phyloP scores from a whole-genome alignment of 2,797 vertebrate genomes.

The Crax fasciolata region DNA sequence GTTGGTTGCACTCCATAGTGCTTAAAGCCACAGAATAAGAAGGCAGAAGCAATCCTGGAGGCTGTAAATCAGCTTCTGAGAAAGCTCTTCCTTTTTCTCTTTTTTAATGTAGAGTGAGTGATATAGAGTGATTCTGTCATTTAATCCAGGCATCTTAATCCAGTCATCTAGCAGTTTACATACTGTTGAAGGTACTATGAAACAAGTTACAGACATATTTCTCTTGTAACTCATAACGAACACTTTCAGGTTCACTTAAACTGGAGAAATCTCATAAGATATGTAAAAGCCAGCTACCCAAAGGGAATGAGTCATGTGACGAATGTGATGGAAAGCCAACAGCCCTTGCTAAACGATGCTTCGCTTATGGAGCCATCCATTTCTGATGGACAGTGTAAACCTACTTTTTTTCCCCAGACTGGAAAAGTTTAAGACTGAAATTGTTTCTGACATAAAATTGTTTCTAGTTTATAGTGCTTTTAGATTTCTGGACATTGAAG shows the following conservation, averaged over 20 bases:
- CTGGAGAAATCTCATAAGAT: neutral
- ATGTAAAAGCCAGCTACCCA: neutral
- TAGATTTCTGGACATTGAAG: neutral
- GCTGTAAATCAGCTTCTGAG: neutral
- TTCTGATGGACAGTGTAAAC: neutral
- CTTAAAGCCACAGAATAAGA: neutral
- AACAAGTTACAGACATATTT: neutral
- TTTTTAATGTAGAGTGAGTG: no score
- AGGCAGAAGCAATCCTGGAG: neutral
- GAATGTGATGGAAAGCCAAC: neutral
- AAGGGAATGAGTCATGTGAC: neutral
- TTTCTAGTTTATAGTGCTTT: neutral
- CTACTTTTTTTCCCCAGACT: neutral
- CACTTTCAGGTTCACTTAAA: neutral
- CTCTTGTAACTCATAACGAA: neutral
- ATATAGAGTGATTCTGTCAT: no score
- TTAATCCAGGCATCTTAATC: neutral
- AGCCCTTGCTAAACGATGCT: neutral
- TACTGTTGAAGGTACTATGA: neutral
- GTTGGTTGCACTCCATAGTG: neutral
- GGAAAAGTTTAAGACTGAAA: neutral
- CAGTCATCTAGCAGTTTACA: neutral
- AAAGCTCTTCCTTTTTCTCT: neutral
- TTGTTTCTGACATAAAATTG: neutral
- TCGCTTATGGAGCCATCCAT: neutral